Evolutionary conservation across 1,140 invertebrate species (phyloP).

Genomic region (Anastrepha obliqua): DNA sequence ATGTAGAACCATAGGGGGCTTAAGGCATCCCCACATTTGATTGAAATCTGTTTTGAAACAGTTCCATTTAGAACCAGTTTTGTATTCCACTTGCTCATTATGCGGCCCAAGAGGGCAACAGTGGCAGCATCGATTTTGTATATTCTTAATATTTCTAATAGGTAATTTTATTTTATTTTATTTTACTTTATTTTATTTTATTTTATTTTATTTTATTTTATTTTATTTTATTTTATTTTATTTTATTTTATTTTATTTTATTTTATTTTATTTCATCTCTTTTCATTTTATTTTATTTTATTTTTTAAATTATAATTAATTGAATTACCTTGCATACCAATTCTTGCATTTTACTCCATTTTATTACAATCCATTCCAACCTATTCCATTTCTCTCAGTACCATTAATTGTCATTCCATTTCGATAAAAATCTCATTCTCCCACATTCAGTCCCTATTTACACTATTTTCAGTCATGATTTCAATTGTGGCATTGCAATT

Average conservation of each 20-base stretch:
- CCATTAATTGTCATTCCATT: neutral
- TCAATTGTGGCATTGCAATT: too few relatives aligned
- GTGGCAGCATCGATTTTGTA: too few relatives aligned
- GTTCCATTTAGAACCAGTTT: too few relatives aligned
- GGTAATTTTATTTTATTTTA: conserved; percentile 3
- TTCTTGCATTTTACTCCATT: too few relatives aligned
- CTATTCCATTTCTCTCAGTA: too few relatives aligned
- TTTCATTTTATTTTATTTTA: conserved; percentile 24
- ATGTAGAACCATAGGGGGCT: too few relatives aligned
- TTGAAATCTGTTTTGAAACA: neutral
- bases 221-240: conserved; percentile 23
- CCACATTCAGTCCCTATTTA: too few relatives aligned
- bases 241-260: conserved; percentile 15
- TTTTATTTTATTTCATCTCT: conserved; percentile 12
- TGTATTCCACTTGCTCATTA: too few relatives aligned
- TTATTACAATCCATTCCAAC: too few relatives aligned
- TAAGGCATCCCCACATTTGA: neutral
- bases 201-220: conserved; percentile 13
- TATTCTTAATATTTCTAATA: too few relatives aligned
- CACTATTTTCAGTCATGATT: too few relatives aligned
- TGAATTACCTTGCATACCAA: neutral
- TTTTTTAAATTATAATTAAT: neutral
- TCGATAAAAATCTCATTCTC: conserved; percentile 1
- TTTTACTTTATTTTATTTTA: neutral
- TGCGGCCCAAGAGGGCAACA: too few relatives aligned